phyloP scores from a whole-genome alignment of 2,888 invertebrate species.

The Mantis religiosa region DNA sequence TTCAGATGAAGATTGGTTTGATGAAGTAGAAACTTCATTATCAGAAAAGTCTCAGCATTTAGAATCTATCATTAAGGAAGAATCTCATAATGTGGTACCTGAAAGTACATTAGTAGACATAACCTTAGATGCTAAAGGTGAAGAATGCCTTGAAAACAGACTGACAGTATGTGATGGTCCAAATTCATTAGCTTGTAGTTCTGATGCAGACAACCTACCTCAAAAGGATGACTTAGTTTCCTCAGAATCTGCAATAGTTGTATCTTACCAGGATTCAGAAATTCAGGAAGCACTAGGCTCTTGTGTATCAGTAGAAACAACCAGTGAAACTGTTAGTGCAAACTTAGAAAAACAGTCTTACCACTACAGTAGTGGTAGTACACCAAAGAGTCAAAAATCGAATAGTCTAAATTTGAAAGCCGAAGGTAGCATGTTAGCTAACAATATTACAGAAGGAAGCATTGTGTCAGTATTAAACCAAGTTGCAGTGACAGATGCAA shows the following conservation, averaged over 20 bases:
- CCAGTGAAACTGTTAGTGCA: neutral
- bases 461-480: neutral
- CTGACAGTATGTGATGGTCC: neutral
- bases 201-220: neutral
- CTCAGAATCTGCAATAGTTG: neutral
- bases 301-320: neutral
- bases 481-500: neutral
- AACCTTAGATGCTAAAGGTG: neutral
- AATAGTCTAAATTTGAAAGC: neutral
- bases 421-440: neutral
- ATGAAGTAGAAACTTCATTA: slow-evolving; percentile 38
- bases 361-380: neutral
- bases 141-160: neutral
- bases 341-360: neutral
- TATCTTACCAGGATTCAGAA: neutral
- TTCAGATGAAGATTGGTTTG: slow-evolving; percentile 49
- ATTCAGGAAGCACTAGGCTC: neutral
- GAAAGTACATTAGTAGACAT: neutral
- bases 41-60: neutral
- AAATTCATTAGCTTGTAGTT: neutral
- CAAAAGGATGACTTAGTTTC: neutral
- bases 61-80: neutral
- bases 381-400: neutral
- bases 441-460: neutral
- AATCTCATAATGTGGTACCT: neutral